Conservation (phyloP, 2,113 vertebrate genomes). For the Felis chaus region DNA sequence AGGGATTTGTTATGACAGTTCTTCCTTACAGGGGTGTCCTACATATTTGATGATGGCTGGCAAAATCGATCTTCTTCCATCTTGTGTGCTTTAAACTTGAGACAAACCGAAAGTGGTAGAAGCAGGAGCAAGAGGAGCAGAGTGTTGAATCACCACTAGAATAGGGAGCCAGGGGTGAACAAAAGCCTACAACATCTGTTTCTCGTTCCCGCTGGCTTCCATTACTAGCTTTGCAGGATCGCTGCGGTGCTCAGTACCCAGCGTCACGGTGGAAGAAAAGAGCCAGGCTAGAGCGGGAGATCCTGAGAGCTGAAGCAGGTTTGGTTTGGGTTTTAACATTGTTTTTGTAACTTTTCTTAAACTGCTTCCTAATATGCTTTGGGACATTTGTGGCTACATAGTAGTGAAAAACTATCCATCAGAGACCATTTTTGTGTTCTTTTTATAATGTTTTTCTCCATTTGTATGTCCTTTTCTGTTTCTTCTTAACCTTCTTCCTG, state of each 20-base stretch:
- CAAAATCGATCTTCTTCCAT: neutral
- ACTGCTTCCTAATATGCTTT: slow-evolving; percentile 4
- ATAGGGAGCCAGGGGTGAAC: neutral
- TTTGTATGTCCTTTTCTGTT: neutral
- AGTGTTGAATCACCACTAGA: slow-evolving; percentile 1
- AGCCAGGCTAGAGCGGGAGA: neutral
- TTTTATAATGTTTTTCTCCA: neutral
- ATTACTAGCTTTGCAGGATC: neutral
- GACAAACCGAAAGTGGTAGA: neutral
- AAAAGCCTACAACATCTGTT: slow-evolving; percentile 6
- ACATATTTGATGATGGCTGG: neutral
- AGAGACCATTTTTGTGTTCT: neutral
- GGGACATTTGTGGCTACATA: neutral
- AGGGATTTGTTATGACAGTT: neutral
- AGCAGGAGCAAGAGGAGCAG: neutral
- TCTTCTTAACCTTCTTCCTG: neutral
- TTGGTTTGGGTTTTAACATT: neutral
- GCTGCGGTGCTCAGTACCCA: neutral
- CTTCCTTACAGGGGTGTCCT: neutral
- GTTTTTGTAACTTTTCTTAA: slow-evolving; percentile 3
- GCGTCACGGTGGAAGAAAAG: neutral
- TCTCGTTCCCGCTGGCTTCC: neutral
- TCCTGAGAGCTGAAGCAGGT: neutral
- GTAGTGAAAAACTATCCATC: neutral
- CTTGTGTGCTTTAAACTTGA: slow-evolving; percentile 38